phyloP scores from a whole-genome alignment of 2,888 invertebrate genomes.

The Pocota personata region DNA sequence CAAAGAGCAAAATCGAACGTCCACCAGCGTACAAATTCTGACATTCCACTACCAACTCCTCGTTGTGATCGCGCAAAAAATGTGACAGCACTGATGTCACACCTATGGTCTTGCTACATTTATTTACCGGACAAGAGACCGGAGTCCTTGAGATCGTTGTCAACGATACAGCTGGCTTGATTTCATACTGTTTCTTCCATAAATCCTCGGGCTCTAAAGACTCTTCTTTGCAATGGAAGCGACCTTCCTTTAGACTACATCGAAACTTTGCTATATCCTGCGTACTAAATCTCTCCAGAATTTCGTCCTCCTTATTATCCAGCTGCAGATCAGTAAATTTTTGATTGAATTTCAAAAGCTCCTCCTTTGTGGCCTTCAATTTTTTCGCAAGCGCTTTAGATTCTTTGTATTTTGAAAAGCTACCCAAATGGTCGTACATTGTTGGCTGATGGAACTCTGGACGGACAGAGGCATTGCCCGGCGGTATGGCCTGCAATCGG shows the following conservation, averaged over 20 bases:
- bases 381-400: slow-evolving; percentile 71
- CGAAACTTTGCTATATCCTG: slow-evolving; percentile 74
- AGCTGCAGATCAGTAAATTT: slow-evolving; percentile 75
- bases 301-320: slow-evolving; percentile 56
- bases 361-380: slow-evolving; percentile 65
- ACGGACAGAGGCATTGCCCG: slow-evolving; percentile 75
- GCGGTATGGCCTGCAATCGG: slow-evolving; percentile 63
- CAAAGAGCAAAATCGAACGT: slow-evolving; percentile 75
- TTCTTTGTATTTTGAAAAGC: slow-evolving; percentile 75
- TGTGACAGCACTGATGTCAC: slow-evolving; percentile 77
- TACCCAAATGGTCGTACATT: slow-evolving; percentile 77
- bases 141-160: slow-evolving; percentile 76
- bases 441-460: slow-evolving; percentile 75
- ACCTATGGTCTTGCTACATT: slow-evolving; percentile 76
- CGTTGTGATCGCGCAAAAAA: slow-evolving; percentile 77
- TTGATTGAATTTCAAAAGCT: slow-evolving; percentile 74
- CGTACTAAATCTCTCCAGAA: slow-evolving; percentile 73
- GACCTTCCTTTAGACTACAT: slow-evolving; percentile 54
- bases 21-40: slow-evolving; percentile 75
- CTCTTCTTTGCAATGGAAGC: slow-evolving; percentile 6
- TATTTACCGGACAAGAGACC: slow-evolving; percentile 77
- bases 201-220: slow-evolving; percentile 48
- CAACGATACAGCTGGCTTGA: slow-evolving; percentile 64
- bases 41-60: slow-evolving; percentile 75
- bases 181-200: slow-evolving; percentile 58